phyloP scores from a whole-genome alignment of 2,888 invertebrate genomes.

The Hypercompe scribonia region DNA sequence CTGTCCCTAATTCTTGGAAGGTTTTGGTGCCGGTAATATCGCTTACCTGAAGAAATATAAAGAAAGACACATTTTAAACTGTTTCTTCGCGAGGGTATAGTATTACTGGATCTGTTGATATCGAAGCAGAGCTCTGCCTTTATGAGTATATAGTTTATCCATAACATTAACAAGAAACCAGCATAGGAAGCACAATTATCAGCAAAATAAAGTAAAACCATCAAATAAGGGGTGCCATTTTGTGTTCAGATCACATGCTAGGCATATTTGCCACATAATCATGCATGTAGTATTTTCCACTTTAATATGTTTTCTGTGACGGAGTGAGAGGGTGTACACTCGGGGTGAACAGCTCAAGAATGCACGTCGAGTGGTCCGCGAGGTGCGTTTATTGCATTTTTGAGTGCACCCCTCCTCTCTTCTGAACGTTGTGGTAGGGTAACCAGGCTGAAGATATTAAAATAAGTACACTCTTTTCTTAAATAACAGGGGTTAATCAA shows the following conservation, averaged over 20 bases:
- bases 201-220: background rate
- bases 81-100: too few relatives aligned
- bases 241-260: background rate
- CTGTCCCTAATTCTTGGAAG: too few relatives aligned
- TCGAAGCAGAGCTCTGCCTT: too few relatives aligned
- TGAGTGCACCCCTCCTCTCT: slow-evolving; percentile 51
- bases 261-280: slow-evolving; percentile 28
- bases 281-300: slow-evolving; percentile 40
- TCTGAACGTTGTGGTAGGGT: slow-evolving; percentile 15
- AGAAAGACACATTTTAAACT: too few relatives aligned
- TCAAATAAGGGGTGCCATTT: slow-evolving; percentile 8
- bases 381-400: slow-evolving; percentile 74
- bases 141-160: too few relatives aligned
- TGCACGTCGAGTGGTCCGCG: slow-evolving; percentile 49
- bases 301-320: slow-evolving; percentile 46
- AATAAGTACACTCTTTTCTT: too few relatives aligned
- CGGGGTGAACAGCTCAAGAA: slow-evolving; percentile 43
- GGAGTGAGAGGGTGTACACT: background rate
- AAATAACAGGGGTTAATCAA: too few relatives aligned
- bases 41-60: too few relatives aligned
- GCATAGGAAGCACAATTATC: background rate
- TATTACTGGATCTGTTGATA: too few relatives aligned
- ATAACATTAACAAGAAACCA: too few relatives aligned
- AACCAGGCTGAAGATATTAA: slow-evolving; percentile 19
- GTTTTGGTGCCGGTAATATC: too few relatives aligned